Evolutionary conservation across 2,797 vertebrate genomes (phyloP).

Genomic region (Pelobates cultripes): DNA sequence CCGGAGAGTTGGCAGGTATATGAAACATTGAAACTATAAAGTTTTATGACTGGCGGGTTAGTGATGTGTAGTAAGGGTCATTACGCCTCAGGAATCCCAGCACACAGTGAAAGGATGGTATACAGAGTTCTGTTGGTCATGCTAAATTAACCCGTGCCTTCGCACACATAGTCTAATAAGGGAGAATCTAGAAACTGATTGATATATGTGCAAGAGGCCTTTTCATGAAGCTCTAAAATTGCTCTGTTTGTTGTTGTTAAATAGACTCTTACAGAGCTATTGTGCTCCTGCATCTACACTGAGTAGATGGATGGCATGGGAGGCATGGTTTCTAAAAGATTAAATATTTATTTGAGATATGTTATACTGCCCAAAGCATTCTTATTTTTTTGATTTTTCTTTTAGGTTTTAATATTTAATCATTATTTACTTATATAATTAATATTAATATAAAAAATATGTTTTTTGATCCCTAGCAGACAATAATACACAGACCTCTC

Average conservation of each 20-base stretch:
- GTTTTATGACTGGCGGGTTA: slow-evolving; percentile 41
- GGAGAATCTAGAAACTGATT: slow-evolving; percentile 37
- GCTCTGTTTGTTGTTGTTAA: slow-evolving; percentile 43
- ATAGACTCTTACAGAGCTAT: slow-evolving; percentile 48
- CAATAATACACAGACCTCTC: no score
- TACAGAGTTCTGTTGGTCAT: slow-evolving; percentile 50
- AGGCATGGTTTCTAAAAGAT: no score
- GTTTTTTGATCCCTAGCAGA: no score
- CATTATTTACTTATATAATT: no score
- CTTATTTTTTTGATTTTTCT: no score
- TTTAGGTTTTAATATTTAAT: no score
- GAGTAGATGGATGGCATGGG: no score
- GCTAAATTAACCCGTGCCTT: slow-evolving; percentile 55
- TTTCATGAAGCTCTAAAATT: slow-evolving; percentile 50
- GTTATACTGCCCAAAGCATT: no score
- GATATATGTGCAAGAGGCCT: slow-evolving; percentile 45
- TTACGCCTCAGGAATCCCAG: slow-evolving; percentile 53
- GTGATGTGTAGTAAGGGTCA: slow-evolving; percentile 52
- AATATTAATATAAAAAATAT: no score
- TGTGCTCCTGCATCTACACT: slow-evolving; percentile 36
- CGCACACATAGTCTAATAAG: slow-evolving; percentile 28
- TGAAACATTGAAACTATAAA: slow-evolving; percentile 48
- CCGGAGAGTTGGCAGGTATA: slow-evolving; percentile 7
- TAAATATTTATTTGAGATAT: no score
- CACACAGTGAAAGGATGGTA: slow-evolving; percentile 43